These are phyloP conservation scores for Nemotelus nigrinus DNA, from an alignment of 2,888 invertebrate species.

Conservation along the genomic window DNA sequence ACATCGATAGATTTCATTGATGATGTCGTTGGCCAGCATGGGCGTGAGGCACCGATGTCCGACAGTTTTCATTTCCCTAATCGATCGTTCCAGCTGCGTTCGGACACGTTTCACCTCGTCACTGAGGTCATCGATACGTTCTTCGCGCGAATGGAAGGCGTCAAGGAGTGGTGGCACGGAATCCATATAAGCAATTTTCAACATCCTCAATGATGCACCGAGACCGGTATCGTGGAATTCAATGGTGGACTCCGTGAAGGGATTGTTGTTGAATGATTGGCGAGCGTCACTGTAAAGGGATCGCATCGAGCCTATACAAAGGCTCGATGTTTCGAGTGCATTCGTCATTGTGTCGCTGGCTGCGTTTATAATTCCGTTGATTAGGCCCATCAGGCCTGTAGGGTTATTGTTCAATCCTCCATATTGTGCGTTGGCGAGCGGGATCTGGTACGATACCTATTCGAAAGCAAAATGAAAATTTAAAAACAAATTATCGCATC, in stretches of 20 bases:
- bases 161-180: conserved; percentile 4
- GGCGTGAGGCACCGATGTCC: conserved; percentile 18
- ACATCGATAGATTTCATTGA: conserved; percentile 18
- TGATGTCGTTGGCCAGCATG: conserved; percentile 14
- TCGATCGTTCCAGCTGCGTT: conserved; percentile 10
- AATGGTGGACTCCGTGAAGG: conserved; percentile 19
- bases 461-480: not conserved
- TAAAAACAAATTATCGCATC: not conserved
- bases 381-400: conserved; percentile 25
- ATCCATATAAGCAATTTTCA: conserved; percentile 1
- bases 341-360: conserved; percentile 11
- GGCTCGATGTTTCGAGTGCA: conserved; percentile 28
- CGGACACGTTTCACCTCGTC: conserved; percentile 17
- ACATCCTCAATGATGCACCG: conserved; percentile 6
- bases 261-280: conserved; percentile 14
- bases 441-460: conserved; percentile 9
- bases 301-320: conserved; percentile 7
- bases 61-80: conserved; percentile 1
- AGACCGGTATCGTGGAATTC: conserved; percentile 27
- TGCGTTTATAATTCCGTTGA: conserved; percentile 16
- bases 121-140: conserved; percentile 20
- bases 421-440: conserved; percentile 10
- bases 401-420: not conserved
- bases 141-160: conserved; percentile 10
- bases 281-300: conserved; percentile 3